Percentiles rank a stretch among this genome's conserved stretches.
phyloP scores from a whole-genome alignment of 2,113 vertebrate species.

The Leptobrachium leishanense region DNA sequence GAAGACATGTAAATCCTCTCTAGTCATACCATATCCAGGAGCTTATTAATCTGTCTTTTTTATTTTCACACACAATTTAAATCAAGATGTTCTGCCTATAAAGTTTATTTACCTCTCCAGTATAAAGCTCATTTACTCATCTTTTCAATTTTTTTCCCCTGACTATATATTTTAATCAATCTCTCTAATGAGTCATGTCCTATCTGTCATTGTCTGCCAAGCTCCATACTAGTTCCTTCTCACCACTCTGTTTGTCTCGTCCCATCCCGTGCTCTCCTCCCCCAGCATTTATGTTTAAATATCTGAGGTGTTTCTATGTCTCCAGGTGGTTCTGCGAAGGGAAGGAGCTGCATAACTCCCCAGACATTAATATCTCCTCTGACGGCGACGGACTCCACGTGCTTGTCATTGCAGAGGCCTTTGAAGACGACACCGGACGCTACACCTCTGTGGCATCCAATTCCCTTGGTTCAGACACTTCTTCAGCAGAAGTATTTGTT shows the following conservation, averaged over 20 bases:
- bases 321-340: slow-evolving; percentile 98
- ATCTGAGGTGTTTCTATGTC: slow-evolving; percentile 37
- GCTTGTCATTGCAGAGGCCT: slow-evolving; percentile 90
- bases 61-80: not conserved
- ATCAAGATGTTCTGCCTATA: slow-evolving; percentile 9
- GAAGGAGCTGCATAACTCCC: slow-evolving; percentile 84
- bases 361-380: slow-evolving; percentile 86
- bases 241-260: not conserved
- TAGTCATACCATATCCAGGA: slow-evolving; percentile 27
- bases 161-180: slow-evolving; percentile 27
- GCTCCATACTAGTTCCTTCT: not conserved
- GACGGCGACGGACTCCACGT: slow-evolving; percentile 82
- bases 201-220: not conserved
- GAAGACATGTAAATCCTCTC: slow-evolving; percentile 14
- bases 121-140: slow-evolving; percentile 12
- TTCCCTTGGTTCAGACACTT: slow-evolving; percentile 85
- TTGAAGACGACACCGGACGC: slow-evolving; percentile 96
- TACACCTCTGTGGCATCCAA: slow-evolving; percentile 95
- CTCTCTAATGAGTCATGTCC: slow-evolving; percentile 35
- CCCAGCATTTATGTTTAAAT: slow-evolving; percentile 20
- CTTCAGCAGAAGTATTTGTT: slow-evolving; percentile 95
- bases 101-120: slow-evolving; percentile 20
- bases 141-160: slow-evolving; percentile 18
- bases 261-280: not conserved
- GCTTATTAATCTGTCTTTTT: slow-evolving; percentile 37